A percentile compares a stretch with the other conserved stretches of the same genome.
These are phyloP conservation scores for Pogonus chalceus DNA, from an alignment of 1,140 invertebrate genomes.

Conservation along the genomic window DNA sequence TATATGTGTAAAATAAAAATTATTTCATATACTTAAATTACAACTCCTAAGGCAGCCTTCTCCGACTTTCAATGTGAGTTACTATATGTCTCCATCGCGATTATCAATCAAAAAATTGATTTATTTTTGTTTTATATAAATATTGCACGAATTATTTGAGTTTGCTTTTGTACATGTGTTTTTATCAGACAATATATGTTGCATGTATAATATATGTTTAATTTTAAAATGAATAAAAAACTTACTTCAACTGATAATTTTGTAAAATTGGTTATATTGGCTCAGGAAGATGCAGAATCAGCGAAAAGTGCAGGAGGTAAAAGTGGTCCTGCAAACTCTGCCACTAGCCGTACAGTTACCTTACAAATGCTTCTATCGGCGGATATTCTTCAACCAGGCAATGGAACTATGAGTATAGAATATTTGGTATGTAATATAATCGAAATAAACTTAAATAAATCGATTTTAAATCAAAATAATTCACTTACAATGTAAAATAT, in stretches of 20 bases:
- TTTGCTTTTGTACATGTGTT: background rate
- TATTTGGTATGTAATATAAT: constrained; percentile 77
- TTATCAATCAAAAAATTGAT: too few relatives aligned
- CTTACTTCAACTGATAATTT: background rate
- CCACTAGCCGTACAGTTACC: constrained; percentile 65
- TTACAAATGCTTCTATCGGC: constrained; percentile 72
- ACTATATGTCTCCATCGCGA: too few relatives aligned
- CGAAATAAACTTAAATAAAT: background rate
- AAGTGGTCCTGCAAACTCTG: constrained; percentile 20
- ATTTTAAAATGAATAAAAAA: constrained; percentile 5
- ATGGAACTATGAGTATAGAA: constrained; percentile 74
- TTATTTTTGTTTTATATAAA: background rate
- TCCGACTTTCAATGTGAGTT: too few relatives aligned
- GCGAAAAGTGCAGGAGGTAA: constrained; percentile 37
- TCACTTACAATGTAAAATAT: too few relatives aligned
- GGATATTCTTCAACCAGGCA: constrained; percentile 69
- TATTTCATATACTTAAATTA: too few relatives aligned
- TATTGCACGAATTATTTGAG: background rate
- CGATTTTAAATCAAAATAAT: too few relatives aligned
- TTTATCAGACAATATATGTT: constrained; percentile 10
- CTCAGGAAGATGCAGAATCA: constrained; percentile 40
- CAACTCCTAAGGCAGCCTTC: too few relatives aligned
- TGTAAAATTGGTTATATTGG: constrained; percentile 18
- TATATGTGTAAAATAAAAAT: too few relatives aligned
- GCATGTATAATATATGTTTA: constrained; percentile 1